Base-by-base conservation (phyloP, 1,140 invertebrate genomes). In the Heliothis virescens region DNA sequence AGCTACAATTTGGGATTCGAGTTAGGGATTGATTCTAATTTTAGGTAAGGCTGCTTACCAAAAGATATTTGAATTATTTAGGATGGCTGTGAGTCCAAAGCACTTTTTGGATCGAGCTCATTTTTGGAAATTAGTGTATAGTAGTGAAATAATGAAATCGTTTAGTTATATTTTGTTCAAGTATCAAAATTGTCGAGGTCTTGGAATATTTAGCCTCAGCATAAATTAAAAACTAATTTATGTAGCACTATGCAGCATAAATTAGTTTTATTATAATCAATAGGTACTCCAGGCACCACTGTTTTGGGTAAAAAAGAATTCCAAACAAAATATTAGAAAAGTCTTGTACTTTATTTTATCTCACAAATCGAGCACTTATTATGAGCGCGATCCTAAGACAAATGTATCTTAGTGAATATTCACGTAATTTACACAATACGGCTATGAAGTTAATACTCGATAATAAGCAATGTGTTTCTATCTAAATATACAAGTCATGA, bases 401-500 rank as follows among this genome's bases (percentile, higher is more conserved):
- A 53, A 13, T 67, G 48, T 16, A 48, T 52, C 21, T 13, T 29
- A 59, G 57, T 41, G 60, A 63, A 63, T 2, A 69, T 69, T 29
- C 48, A 52, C 15, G 9, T 69, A 69, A 29, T 52, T 53, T 29
- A 67, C 63, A 67, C 18, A 50, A 50, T 26, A 69, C 29, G 60
- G 29, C 15, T 29, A 26, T 63, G 26, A 48, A 65, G 62, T 18
- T 18, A 65, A 47, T 48, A 65, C 62, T 65, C n/a, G 62, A 18
- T n/a, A 69, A 52, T 5, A 52, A 69, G 65, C 65, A 26, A 63
- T 63, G 29, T 52, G 41, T 65, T 48, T 65, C 63, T 50, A 48
- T 50, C 63, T 69, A 69, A 69, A 69, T 69, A 48, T 69, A 69
- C 65, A 67, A 67, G 63, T 50, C 16, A 69, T 69, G 13, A 52